phyloP scores from a whole-genome alignment of 1,140 invertebrate species.

The Tigriopus japonicus region DNA sequence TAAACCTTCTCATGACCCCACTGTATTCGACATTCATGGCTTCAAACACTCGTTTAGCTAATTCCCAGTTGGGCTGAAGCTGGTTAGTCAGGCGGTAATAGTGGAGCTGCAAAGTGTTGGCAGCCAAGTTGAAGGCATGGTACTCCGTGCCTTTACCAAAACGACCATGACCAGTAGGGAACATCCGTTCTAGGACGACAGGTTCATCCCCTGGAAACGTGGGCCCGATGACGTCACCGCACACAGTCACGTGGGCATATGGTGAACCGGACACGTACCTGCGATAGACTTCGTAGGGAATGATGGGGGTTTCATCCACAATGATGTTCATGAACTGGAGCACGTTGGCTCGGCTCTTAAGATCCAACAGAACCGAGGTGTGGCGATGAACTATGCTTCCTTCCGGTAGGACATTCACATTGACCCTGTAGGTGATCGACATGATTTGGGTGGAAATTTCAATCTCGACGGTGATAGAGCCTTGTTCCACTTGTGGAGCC shows the following conservation, averaged over 20 bases:
- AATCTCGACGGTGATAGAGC: slow-evolving; percentile 30
- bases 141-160: slow-evolving; percentile 24
- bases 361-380: slow-evolving; percentile 37
- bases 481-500: slow-evolving; percentile 25
- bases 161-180: slow-evolving; percentile 11
- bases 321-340: slow-evolving; percentile 35
- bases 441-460: slow-evolving; percentile 31
- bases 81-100: slow-evolving; percentile 39
- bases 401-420: slow-evolving; percentile 28
- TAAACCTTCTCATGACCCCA: slow-evolving; percentile 27
- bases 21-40: slow-evolving; percentile 29
- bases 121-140: slow-evolving; percentile 37
- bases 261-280: slow-evolving; percentile 36
- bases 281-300: slow-evolving; percentile 34
- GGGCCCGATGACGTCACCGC: slow-evolving; percentile 39
- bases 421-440: slow-evolving; percentile 15
- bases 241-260: slow-evolving; percentile 27
- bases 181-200: slow-evolving; percentile 17
- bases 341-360: slow-evolving; percentile 33
- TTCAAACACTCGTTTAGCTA: slow-evolving; percentile 22
- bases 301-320: slow-evolving; percentile 36
- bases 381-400: slow-evolving; percentile 36
- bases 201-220: slow-evolving; percentile 37
- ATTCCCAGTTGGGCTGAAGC: slow-evolving; percentile 24
- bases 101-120: slow-evolving; percentile 35